Base-by-base conservation (phyloP, 2,888 invertebrate species). In the Diarsia dahlii region DNA sequence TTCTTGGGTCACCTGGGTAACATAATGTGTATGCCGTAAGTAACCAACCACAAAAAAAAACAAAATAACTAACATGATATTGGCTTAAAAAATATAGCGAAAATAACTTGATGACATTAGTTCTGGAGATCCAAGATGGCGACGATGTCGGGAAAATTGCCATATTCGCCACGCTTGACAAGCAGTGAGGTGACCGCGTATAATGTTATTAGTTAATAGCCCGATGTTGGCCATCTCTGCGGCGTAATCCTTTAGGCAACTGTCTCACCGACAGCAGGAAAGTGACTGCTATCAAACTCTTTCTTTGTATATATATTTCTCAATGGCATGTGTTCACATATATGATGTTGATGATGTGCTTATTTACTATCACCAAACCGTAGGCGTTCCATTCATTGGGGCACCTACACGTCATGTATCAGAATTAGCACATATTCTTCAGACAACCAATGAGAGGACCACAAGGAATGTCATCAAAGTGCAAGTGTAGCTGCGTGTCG, bases 191-290 rank as follows among this genome's bases (percentile, higher is more conserved):
- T 83, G 84, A 83, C 83, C 83, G 84, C 69, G 63, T 76, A 71
- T 83, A 83, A 83, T 83, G 76, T 84, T 84, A 83, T 83, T 83
- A 83, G 80, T 84, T 83, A 83, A 83, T 83, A 84, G 84, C 48
- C 76, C 76, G 80, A 72, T 76, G 66, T 69, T 80, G 54, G 69
- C 76, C 75, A 67, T 75, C 71, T 84, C 76, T 63, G 64, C 39
- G 39, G 12, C 58, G 48, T 84, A 80, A 83, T 76, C 80, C 76
- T 20, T 71, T 75, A 80, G 73, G 45, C 9, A 9, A 1, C 45
- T 13, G 15, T 45, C 63, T 15, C 63, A 45, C 18, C 1, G 34
- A 0, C 34, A 1, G 28, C 28, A 34, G 34, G 34, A 34, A 2
- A 34, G 3, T 1, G 18, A 18, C 18, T 1, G 28, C 58, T 28